Evolutionary conservation across 2,888 invertebrate species (phyloP).

Genomic region (Drosophila quinaria): DNA sequence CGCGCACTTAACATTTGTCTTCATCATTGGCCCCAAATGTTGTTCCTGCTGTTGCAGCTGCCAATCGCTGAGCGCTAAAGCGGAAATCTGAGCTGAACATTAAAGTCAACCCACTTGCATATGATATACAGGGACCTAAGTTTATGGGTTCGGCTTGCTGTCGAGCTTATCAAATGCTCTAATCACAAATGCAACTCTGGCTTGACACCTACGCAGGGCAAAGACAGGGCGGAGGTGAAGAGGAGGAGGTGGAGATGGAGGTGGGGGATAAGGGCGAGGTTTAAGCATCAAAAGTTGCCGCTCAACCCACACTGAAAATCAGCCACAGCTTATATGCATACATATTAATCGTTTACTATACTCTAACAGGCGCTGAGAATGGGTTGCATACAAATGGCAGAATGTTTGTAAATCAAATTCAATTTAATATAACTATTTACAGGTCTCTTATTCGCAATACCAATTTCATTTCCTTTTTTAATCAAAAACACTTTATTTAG

Average conservation of each 20-base stretch:
- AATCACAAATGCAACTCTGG: constrained; percentile 55
- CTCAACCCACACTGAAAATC: constrained; percentile 60
- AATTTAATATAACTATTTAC: neutral
- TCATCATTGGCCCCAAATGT: constrained; percentile 62
- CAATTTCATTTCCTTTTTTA: too few species aligned
- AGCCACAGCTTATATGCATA: constrained; percentile 43
- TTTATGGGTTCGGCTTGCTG: constrained; percentile 31
- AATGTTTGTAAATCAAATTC: neutral
- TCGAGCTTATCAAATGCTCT: constrained; percentile 51
- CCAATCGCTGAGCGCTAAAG: constrained; percentile 30
- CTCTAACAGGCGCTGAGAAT: constrained; percentile 19
- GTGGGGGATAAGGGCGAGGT: constrained; percentile 32
- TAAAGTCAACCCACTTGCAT: constrained; percentile 58
- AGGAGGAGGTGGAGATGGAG: constrained; percentile 4
- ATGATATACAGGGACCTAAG: constrained; percentile 39
- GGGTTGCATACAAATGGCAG: neutral
- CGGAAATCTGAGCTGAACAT: constrained; percentile 53
- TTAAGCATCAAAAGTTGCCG: constrained; percentile 65
- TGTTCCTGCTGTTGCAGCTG: constrained; percentile 2
- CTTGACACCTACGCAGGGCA: constrained; percentile 57
- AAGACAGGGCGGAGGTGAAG: constrained; percentile 8
- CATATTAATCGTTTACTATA: constrained; percentile 53
- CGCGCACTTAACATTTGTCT: constrained; percentile 77
- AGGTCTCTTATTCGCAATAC: too few species aligned
- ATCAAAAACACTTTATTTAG: too few species aligned